Evolutionary conservation across 2,888 invertebrate genomes (phyloP).

Genomic region (Asteroscopus sphinx): DNA sequence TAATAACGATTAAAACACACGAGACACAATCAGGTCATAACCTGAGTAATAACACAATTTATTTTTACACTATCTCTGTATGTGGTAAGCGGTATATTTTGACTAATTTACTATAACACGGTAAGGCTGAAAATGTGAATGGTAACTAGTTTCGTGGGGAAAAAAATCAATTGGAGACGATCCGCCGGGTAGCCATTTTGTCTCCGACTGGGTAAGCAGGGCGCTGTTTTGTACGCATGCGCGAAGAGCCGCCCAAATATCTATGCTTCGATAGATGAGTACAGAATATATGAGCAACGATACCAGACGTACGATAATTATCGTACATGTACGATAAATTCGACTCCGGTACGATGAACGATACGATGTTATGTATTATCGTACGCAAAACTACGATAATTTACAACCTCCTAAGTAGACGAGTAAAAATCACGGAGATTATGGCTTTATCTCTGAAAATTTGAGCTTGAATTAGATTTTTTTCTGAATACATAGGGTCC

Average conservation of each 20-base stretch:
- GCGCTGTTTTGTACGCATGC: constrained; percentile 76
- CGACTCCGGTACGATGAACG: too few relatives aligned
- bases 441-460: too few relatives aligned
- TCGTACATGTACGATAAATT: too few relatives aligned
- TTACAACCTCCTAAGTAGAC: too few relatives aligned
- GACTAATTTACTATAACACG: constrained; percentile 58
- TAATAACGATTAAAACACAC: constrained; percentile 50
- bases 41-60: constrained; percentile 48
- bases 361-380: too few relatives aligned
- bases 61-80: constrained; percentile 55
- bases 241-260: constrained; percentile 70
- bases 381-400: too few relatives aligned
- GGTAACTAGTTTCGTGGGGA: constrained; percentile 71
- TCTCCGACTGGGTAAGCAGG: constrained; percentile 72
- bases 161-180: constrained; percentile 85
- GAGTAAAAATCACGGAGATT: too few relatives aligned
- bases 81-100: constrained; percentile 55
- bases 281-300: constrained; percentile 41
- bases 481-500: too few relatives aligned
- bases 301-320: too few relatives aligned
- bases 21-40: constrained; percentile 47
- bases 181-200: constrained; percentile 81
- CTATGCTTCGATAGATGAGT: constrained; percentile 52
- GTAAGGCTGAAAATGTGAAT: constrained; percentile 54
- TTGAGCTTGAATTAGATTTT: too few relatives aligned